phyloP scores from a whole-genome alignment of 2,113 vertebrate genomes.

The Xenopus tropicalis region DNA sequence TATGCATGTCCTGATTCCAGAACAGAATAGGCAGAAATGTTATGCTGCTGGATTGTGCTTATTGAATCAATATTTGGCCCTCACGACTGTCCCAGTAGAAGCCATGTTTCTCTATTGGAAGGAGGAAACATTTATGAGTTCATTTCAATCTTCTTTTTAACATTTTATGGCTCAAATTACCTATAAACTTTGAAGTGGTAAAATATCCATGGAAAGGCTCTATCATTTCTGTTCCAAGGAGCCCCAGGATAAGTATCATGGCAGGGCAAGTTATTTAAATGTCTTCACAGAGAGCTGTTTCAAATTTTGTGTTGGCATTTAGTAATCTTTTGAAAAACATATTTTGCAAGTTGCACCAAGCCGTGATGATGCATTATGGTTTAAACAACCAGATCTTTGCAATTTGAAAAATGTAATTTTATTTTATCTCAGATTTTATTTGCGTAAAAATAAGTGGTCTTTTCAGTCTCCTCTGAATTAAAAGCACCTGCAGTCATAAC shows the following conservation, averaged over 20 bases:
- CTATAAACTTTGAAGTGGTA: constrained; percentile 19
- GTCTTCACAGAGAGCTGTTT: constrained; percentile 5
- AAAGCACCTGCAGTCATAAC: too few relatives aligned
- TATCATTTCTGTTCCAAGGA: constrained; percentile 21
- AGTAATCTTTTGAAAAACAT: not conserved
- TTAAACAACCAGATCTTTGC: too few relatives aligned
- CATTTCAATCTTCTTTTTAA: constrained; percentile 10
- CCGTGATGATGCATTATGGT: too few relatives aligned
- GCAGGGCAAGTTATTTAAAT: not conserved
- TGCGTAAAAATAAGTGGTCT: too few relatives aligned
- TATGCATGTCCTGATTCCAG: not conserved
- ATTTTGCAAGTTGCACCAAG: too few relatives aligned
- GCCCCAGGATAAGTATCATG: constrained; percentile 8
- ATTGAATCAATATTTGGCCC: not conserved
- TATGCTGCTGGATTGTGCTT: not conserved
- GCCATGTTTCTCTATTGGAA: not conserved
- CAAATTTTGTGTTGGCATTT: constrained; percentile 12
- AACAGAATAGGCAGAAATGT: not conserved
- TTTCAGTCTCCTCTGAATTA: too few relatives aligned
- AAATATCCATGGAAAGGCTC: constrained; percentile 14
- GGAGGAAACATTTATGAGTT: constrained; percentile 5
- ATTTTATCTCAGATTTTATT: too few relatives aligned
- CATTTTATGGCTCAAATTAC: constrained; percentile 15
- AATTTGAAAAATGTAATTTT: too few relatives aligned
- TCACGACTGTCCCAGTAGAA: not conserved